These are phyloP conservation scores for Sula dactylatra DNA, from an alignment of 2,113 vertebrate genomes.

Conservation along the genomic window DNA sequence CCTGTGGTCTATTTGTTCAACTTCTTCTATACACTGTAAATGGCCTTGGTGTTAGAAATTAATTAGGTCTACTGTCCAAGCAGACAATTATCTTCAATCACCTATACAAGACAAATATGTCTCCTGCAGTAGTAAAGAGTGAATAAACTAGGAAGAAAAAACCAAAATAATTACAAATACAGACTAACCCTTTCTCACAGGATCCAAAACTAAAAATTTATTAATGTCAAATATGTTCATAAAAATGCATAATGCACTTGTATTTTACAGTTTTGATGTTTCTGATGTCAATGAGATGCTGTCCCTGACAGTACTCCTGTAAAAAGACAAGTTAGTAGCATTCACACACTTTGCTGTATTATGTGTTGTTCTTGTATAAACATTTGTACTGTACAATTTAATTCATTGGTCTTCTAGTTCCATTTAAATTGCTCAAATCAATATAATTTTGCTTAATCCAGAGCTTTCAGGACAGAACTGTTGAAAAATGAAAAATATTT, in stretches of 20 bases:
- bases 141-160: neutral
- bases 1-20: neutral
- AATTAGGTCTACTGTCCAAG: constrained; percentile 12
- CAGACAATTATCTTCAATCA: constrained; percentile 47
- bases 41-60: constrained; percentile 38
- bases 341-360: neutral
- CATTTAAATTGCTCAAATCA: neutral
- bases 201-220: neutral
- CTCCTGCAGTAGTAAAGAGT: neutral
- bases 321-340: neutral
- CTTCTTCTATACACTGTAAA: neutral
- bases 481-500: neutral
- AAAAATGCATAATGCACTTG: neutral
- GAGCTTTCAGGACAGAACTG: neutral
- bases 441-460: neutral
- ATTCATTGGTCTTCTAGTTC: neutral
- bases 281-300: neutral
- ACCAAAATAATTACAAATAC: neutral
- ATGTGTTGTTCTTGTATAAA: neutral
- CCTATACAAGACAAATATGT: neutral
- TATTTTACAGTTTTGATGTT: neutral
- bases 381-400: neutral
- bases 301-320: neutral
- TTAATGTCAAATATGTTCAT: neutral
- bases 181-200: neutral